phyloP scores from a whole-genome alignment of 1,140 invertebrate genomes.

The Pseudomyrmex flavicornis region DNA sequence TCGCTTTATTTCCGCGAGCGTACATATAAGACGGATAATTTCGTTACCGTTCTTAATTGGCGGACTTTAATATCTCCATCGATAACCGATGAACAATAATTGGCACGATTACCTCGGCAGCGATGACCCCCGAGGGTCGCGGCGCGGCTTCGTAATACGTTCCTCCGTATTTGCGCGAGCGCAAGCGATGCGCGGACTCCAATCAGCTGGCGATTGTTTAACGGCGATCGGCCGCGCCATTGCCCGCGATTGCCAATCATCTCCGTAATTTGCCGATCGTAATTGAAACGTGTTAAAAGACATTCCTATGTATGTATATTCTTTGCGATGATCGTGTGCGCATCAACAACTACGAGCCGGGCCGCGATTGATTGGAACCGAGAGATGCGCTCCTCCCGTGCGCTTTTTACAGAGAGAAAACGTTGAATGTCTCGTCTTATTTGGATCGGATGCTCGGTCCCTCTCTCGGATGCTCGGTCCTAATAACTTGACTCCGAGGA shows the following conservation, averaged over 20 bases:
- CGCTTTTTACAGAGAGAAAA: neutral
- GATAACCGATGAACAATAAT: constrained; percentile 69
- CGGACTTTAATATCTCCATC: constrained; percentile 62
- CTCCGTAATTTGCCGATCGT: constrained; percentile 72
- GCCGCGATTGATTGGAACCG: neutral
- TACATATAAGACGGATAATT: constrained; percentile 21
- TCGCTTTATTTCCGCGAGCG: neutral
- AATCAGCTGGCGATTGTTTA: constrained; percentile 78
- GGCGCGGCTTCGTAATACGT: constrained; percentile 67
- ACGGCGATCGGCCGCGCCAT: constrained; percentile 67
- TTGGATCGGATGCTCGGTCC: constrained; percentile 9
- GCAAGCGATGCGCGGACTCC: constrained; percentile 62
- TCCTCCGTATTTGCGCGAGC: constrained; percentile 69
- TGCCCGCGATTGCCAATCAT: constrained; percentile 75
- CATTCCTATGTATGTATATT: neutral
- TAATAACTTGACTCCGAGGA: constrained; percentile 68
- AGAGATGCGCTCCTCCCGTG: neutral
- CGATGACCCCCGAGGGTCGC: constrained; percentile 17
- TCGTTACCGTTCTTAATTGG: constrained; percentile 48
- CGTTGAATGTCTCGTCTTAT: neutral
- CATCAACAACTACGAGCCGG: neutral
- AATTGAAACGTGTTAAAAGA: constrained; percentile 62
- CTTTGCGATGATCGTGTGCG: neutral
- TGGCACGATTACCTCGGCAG: constrained; percentile 64
- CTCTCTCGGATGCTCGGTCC: constrained; percentile 1